Evolutionary conservation across 2,797 vertebrate genomes (phyloP), one percentile per base, ranked within the genome.

Genomic region (Brotula barbata): DNA sequence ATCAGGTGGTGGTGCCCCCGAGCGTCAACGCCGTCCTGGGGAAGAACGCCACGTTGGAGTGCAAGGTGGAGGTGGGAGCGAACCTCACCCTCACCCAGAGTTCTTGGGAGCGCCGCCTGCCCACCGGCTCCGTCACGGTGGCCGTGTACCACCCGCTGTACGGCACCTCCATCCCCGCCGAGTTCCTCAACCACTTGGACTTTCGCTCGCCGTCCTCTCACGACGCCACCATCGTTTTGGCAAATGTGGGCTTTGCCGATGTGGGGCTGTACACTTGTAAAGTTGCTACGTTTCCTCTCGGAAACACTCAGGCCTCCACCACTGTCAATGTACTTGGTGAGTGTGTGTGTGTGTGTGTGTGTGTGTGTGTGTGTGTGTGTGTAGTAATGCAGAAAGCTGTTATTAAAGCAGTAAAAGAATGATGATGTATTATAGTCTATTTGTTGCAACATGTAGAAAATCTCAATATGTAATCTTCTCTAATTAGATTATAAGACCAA

Each of bases 281-380:
- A 85, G 96, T 95, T 55, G 94, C 92, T 61, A 99, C 95, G 3
- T 99, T 99, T 86, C 97, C 97, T 2, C 90, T 97, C 84, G 97
- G 97, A 82, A 97, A 96, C 90, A 91, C 92, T 0, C 94, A 98
- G 56, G 93, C 95, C 7, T 92, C 95, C 66, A 96, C 94, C 65
- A 93, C 90, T 1, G 91, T 98, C 82, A 94, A 87, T 65, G 94
- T 98, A 42, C 87, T 98, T 2, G 96, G 97, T 99, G 91, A 87
- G 94, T 58, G 49, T 36, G 2, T 54, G 11, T 16, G 15, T 52
- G 28, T 31, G 2, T 10, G 2, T 33, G 37, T n/a, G 14, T 39
- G 37, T 39, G 34, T 36, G 34, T 36, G 34, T 36, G 34, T 36
- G 34, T 36, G 34, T 36, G 8, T 36, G 8, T 10, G 34, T 14